Evolutionary conservation across 37 sponge, comb jelly and placozoan species (phyloP), one percentile per base, ranked within the genome.

Genomic region (Ianthella basta): DNA sequence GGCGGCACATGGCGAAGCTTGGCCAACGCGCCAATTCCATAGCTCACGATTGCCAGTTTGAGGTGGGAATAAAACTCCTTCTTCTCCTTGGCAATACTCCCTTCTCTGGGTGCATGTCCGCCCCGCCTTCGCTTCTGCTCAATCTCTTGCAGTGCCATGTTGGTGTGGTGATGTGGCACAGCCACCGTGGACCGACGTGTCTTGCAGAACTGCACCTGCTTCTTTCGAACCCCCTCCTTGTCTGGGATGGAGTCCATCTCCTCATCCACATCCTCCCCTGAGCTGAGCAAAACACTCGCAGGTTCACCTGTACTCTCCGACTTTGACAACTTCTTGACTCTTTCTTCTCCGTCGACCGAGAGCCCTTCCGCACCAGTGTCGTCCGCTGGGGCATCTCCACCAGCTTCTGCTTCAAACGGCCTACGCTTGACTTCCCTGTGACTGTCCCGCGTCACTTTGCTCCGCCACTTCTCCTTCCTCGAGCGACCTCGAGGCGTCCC

Each of bases 251-350:
- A 24, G n/a, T 64, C 70, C 50, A 10, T 8, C 8, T 8, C 50
- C 34, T 35, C 70, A 13, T 35, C 27, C 34, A 6, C 70, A 1
- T 69, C 35, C 4, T 69, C 70, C 18, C 27, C 70, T 32, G 70
- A 18, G 18, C 18, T 34, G 34, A 29, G 34, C 2, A 4, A 15
- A 15, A 34, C 34, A 10, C 27, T 64, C 66, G 27, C 27, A 12
- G 29, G 12, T 13, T 69, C 70, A 13, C 37, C 78, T 1, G 40
- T 13, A 41, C 78, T 75, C 78, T 41, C 78, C 0, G 78, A 75
- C 38, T 36, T 36, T 20, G 59, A 57, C 18, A 57, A 18, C 15
- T n/a, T n/a, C 21, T 50, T 36, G 3, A 50, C 3, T 12, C 37
- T 69, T 33, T 69, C 34, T 33, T 69, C 34, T 16, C 70, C 34